Evolutionary conservation across 2,888 invertebrate genomes (phyloP), one percentile per base, ranked within the genome.

Genomic region (Oxycera nigricornis): DNA sequence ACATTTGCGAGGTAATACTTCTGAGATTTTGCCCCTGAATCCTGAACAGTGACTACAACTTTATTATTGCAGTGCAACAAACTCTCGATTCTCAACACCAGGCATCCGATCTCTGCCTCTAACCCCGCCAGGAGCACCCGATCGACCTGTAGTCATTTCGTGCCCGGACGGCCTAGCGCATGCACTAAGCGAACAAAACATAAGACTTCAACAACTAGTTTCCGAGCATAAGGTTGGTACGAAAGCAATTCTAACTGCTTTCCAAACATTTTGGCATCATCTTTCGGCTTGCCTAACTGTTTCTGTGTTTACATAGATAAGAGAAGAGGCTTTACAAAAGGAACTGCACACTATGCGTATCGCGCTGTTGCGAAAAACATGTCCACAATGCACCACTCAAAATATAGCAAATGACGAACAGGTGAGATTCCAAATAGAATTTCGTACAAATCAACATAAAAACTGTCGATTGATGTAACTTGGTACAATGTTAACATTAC

Each of bases 131-230:
- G 81, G 86, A 79, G 78, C 86, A 82, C 80, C 82, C 77, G 86
- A 84, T 76, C 80, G 83, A 74, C 78, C 82, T 75, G 81, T 83
- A 61, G 80, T 82, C 55, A 82, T 85, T 74, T 82, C 84, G 76
- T 85, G 85, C 78, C 84, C 84, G 26, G 85, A 85, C 81, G 85
- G 85, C 68, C 78, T 85, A 76, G 83, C 84, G 31, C 85, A 85
- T 79, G 84, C 85, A 70, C 78, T 85, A 74, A 85, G 84, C 78
- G 85, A 85, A 80, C 83, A 85, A 81, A 85, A 85, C 77, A 82
- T 85, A 81, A 87, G 95, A 77, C 88, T 96, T 81, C 91, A 92
- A 82, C 93, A 94, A 85, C 92, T 96, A 81, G 91, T 94, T 80
- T 88, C 91, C 74, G 92, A 93, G 78, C 91, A 94, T 82, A 91